Evolutionary conservation across 1,140 invertebrate species (phyloP).

Genomic region (Eufriesea mexicana): DNA sequence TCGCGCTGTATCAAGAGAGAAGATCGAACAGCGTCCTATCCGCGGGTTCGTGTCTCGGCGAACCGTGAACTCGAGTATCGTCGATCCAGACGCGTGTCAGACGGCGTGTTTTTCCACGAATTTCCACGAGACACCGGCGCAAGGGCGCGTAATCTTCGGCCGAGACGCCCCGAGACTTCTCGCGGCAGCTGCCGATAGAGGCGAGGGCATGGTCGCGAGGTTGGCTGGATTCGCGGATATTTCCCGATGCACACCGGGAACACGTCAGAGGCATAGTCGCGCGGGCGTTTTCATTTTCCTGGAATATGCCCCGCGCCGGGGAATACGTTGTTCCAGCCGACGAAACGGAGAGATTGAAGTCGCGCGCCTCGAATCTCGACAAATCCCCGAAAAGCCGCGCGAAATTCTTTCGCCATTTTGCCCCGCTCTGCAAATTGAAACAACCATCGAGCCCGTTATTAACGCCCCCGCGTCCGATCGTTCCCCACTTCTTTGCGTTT

Average conservation of each 20-base stretch:
- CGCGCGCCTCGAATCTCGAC: background rate
- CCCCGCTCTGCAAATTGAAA: background rate
- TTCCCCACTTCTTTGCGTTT: background rate
- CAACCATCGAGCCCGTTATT: background rate
- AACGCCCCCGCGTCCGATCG: background rate
- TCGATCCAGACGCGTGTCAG: background rate
- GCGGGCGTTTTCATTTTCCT: slow-evolving; percentile 60
- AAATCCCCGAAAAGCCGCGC: slow-evolving; percentile 35
- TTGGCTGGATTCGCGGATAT: slow-evolving; percentile 36
- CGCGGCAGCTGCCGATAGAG: background rate
- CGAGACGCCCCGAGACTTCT: slow-evolving; percentile 45
- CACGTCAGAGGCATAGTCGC: slow-evolving; percentile 39
- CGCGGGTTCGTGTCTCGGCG: too few relatives aligned
- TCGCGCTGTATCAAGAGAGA: background rate
- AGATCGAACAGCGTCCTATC: background rate
- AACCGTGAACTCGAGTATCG: background rate
- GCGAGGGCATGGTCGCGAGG: too few relatives aligned
- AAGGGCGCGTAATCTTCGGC: slow-evolving; percentile 51
- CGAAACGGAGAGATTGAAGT: slow-evolving; percentile 41
- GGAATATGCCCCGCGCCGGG: background rate
- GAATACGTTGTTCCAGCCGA: slow-evolving; percentile 24
- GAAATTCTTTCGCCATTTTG: slow-evolving; percentile 20
- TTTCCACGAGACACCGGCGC: slow-evolving; percentile 37
- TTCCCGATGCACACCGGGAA: slow-evolving; percentile 21
- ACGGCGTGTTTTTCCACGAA: background rate